Evolutionary conservation across 2,888 invertebrate genomes (phyloP).

Genomic region (Eupithecia pulchellata): DNA sequence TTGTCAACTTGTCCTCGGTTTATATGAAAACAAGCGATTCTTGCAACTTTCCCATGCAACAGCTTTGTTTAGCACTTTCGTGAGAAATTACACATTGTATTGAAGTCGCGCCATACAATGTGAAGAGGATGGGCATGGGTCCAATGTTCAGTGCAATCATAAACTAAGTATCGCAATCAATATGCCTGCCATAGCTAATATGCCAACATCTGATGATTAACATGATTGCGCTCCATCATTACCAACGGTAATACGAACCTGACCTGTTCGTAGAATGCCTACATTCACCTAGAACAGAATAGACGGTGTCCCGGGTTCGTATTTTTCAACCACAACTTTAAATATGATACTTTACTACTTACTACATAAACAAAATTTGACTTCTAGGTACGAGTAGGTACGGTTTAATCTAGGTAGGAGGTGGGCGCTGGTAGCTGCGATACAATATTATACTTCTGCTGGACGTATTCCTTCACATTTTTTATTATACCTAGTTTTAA

Average conservation of each 20-base stretch:
- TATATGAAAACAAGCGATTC: slow-evolving; percentile 21
- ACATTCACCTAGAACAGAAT: not conserved
- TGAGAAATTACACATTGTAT: slow-evolving; percentile 17
- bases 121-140: not conserved
- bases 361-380: too few relatives aligned
- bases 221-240: slow-evolving; percentile 22
- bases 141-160: slow-evolving; percentile 8
- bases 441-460: too few relatives aligned
- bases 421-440: too few relatives aligned
- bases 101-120: slow-evolving; percentile 4
- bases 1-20: slow-evolving; percentile 14
- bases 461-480: too few relatives aligned
- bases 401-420: too few relatives aligned
- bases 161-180: slow-evolving; percentile 23
- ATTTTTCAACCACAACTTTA: too few relatives aligned
- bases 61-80: slow-evolving; percentile 18
- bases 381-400: too few relatives aligned
- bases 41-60: slow-evolving; percentile 27
- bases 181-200: slow-evolving; percentile 19
- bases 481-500: too few relatives aligned
- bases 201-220: slow-evolving; percentile 23
- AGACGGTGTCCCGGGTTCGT: too few relatives aligned
- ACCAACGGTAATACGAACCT: slow-evolving; percentile 2
- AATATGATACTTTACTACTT: too few relatives aligned
- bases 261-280: not conserved